These are phyloP conservation scores for Serranus cabrilla DNA, from an alignment of 2,797 vertebrate species.

Conservation along the genomic window DNA sequence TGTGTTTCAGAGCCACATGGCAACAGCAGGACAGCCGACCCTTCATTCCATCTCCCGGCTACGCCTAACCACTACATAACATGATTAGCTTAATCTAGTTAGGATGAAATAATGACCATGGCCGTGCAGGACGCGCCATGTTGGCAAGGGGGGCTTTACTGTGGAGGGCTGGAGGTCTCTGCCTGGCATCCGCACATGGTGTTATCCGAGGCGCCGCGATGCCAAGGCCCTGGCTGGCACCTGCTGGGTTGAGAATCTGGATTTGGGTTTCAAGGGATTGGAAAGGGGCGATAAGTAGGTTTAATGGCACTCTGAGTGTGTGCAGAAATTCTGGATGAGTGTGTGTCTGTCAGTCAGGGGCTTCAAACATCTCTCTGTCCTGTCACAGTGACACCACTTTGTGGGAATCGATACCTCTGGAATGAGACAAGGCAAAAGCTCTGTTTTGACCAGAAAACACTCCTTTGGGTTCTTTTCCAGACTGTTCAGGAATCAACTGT, in stretches of 20 bases:
- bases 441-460: constrained; percentile 22
- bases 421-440: constrained; percentile 5
- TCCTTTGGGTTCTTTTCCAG: constrained; percentile 33
- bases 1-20: constrained; percentile 61
- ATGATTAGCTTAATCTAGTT: constrained; percentile 87
- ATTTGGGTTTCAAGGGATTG: constrained; percentile 46
- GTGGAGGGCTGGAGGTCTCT: constrained; percentile 28
- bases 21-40: constrained; percentile 62
- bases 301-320: constrained; percentile 27
- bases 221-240: constrained; percentile 52
- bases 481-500: constrained; percentile 18
- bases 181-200: constrained; percentile 33
- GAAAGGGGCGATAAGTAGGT: constrained; percentile 44
- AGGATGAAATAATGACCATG: constrained; percentile 77
- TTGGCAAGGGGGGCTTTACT: constrained; percentile 51
- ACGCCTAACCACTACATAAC: constrained; percentile 73
- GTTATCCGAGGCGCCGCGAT: constrained; percentile 30
- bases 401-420: constrained; percentile 13
- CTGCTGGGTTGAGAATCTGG: constrained; percentile 45
- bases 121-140: constrained; percentile 58
- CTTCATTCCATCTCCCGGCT: constrained; percentile 68
- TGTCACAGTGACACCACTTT: constrained; percentile 23
- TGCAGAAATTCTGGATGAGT: background rate
- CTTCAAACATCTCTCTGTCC: background rate
- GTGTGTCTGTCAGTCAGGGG: background rate